Conservation (phyloP, 2,113 vertebrate species). For the Pipra filicauda region DNA sequence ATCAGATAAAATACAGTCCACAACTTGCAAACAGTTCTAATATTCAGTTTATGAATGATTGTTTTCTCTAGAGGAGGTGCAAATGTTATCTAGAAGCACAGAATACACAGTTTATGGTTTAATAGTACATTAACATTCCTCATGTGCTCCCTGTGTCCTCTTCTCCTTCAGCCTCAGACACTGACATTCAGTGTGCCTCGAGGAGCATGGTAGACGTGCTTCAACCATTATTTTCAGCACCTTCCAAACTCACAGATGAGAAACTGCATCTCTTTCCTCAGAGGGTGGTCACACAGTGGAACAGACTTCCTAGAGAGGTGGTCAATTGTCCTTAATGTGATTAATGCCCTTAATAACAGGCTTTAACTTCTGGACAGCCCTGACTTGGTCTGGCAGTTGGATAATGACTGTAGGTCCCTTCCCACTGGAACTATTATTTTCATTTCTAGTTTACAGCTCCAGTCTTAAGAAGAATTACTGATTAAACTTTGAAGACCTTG, state of each 20-base stretch:
- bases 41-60: neutral
- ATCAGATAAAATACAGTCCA: neutral
- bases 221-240: neutral
- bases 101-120: neutral
- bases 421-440: neutral
- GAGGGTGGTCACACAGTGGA: neutral
- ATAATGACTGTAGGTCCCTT: neutral
- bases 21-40: neutral
- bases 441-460: neutral
- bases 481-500: neutral
- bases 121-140: neutral
- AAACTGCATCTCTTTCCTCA: neutral
- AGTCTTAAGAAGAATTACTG: neutral
- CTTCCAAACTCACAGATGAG: neutral
- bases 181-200: neutral
- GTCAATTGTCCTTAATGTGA: fast-evolving
- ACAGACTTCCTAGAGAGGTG: neutral
- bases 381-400: neutral
- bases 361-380: neutral
- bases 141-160: neutral
- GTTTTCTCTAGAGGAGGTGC: neutral
- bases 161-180: neutral
- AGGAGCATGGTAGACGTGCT: neutral
- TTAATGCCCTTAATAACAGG: neutral
- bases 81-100: neutral